phyloP scores from a whole-genome alignment of 2,888 invertebrate genomes.

The Volucella zonaria region DNA sequence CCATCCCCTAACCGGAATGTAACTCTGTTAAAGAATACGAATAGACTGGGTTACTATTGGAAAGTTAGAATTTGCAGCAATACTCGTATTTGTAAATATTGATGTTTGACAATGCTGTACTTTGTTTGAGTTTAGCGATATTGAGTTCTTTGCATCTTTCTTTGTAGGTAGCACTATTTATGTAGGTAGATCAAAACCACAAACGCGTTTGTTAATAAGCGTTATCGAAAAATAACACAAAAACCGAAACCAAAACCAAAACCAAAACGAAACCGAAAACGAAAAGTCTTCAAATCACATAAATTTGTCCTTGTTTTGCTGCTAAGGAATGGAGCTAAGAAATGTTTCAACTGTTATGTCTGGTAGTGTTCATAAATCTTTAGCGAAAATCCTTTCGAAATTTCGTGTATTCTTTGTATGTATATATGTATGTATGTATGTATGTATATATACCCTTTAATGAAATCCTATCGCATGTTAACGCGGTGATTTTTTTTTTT shows the following conservation, averaged over 20 bases:
- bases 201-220: conserved; percentile 47
- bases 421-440: conserved; percentile 3
- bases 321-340: conserved; percentile 9
- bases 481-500: conserved; percentile 48
- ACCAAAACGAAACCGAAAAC: no score
- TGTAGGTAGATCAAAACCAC: conserved; percentile 42
- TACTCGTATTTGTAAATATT: conserved; percentile 71
- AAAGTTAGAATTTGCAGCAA: conserved; percentile 56
- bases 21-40: conserved; percentile 44
- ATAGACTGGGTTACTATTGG: conserved; percentile 29
- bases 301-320: conserved; percentile 41
- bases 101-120: conserved; percentile 53
- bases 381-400: conserved; percentile 56
- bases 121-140: conserved; percentile 14
- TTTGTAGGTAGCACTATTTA: not conserved
- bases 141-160: conserved; percentile 12
- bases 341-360: conserved; percentile 59
- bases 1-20: not conserved
- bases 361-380: conserved; percentile 68
- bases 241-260: conserved; percentile 28
- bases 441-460: conserved; percentile 44
- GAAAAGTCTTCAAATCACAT: conserved; percentile 45
- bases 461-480: conserved; percentile 66
- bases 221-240: conserved; percentile 11
- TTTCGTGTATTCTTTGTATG: conserved; percentile 33